Conservation (phyloP, 2,113 vertebrate genomes). For the Nipponia nippon region DNA sequence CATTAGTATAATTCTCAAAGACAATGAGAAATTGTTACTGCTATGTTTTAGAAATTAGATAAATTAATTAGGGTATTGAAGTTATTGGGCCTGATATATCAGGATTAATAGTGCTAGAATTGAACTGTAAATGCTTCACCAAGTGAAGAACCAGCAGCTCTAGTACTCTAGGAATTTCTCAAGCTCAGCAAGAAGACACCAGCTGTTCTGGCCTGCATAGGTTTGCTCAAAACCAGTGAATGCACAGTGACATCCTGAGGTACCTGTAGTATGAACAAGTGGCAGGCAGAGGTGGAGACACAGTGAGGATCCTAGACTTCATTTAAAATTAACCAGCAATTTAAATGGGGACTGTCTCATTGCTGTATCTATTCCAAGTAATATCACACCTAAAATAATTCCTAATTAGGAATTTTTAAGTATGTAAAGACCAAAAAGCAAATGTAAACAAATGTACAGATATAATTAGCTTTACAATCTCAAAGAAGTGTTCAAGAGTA, state of each 20-base stretch:
- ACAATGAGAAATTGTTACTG: not conserved
- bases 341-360: not conserved
- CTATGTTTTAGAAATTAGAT: not conserved
- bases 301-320: not conserved
- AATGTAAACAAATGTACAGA: not conserved
- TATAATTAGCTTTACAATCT: not conserved
- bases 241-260: not conserved
- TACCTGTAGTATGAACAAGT: not conserved
- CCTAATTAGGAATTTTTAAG: not conserved
- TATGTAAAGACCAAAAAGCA: not conserved
- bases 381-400: not conserved
- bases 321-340: not conserved
- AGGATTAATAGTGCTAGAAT: not conserved
- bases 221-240: not conserved
- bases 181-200: not conserved
- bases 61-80: not conserved
- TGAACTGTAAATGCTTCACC: not conserved
- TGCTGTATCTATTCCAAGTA: not conserved
- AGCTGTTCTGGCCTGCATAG: not conserved
- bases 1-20: not conserved
- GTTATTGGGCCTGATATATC: not conserved
- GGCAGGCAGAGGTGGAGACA: not conserved
- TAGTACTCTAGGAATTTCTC: not conserved
- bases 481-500: not conserved
- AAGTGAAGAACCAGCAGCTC: not conserved